These are phyloP conservation scores for Tenrec ecaudatus DNA, from an alignment of 2,113 vertebrate genomes.

Conservation along the genomic window DNA sequence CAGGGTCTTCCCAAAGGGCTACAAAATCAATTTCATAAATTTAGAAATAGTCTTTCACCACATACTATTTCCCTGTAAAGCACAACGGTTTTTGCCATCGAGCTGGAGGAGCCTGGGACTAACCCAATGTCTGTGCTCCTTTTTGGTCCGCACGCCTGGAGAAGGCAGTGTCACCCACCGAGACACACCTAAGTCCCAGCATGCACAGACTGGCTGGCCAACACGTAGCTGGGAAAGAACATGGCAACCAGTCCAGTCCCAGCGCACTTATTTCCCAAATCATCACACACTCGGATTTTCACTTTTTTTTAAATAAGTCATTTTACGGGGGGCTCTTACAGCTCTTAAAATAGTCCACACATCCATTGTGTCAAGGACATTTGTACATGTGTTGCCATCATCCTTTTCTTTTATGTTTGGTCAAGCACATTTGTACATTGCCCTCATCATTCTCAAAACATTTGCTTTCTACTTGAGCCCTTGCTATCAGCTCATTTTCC, in stretches of 20 bases:
- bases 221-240: background rate
- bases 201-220: background rate
- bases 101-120: background rate
- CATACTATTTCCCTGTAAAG: background rate
- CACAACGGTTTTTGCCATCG: background rate
- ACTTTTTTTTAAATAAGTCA: too few relatives aligned
- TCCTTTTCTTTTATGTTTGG: too few relatives aligned
- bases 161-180: background rate
- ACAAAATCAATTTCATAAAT: background rate
- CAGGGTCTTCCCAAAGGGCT: background rate
- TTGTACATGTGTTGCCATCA: too few relatives aligned
- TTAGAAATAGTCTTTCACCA: background rate
- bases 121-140: background rate
- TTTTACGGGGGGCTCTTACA: too few relatives aligned
- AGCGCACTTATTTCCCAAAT: constrained; percentile 1
- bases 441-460: too few relatives aligned
- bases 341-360: too few relatives aligned
- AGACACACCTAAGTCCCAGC: background rate
- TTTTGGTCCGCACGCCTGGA: background rate
- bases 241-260: background rate
- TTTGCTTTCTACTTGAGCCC: too few relatives aligned
- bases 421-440: too few relatives aligned
- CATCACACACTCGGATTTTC: background rate
- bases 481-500: too few relatives aligned
- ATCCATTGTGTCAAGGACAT: too few relatives aligned